Base-by-base conservation (phyloP, 2,797 vertebrate genomes). In the Lutjanus campechanus region DNA sequence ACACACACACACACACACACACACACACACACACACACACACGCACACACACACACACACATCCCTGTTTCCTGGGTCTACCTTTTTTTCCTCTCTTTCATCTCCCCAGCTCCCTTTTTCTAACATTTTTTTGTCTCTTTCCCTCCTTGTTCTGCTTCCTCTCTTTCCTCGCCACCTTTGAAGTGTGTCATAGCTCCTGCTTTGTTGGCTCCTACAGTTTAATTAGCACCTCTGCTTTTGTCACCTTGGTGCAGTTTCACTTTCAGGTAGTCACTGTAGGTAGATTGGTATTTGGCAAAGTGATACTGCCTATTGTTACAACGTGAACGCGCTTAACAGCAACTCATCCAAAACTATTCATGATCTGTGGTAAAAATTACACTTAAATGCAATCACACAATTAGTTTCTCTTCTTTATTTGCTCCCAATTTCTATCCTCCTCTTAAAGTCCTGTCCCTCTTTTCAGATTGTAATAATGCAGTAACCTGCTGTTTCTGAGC, bases 141-240 rank as follows among this genome's bases (percentile, higher is more conserved):
- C 66, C 49, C 36, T 78, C 64, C 61, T 51, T 77, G 41, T 62
- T 70, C 65, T n/a, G 2, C 60, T 81, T 76, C 40, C 47, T 77
- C 22, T 62, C 63, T 73, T 76, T 7, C 41, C 49, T 77, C 59
- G 9, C 46, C 78, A 65, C 58, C 78, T 89, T 85, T 90, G 76
- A 89, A 81, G 84, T 70, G 66, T 79, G 72, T 78, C 82, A 81
- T 19, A 69, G 77, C 69, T 69, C 77, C 67, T 79, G 85, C 82
- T 88, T 87, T 72, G 29, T 73, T 54, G 74, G 56, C 49, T 61
- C 54, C 73, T 50, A 53, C 29, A 79, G 73, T 92, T 92, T 87
- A 90, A 93, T 94, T 93, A 93, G 85, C 88, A 85, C 81, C 72
- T 85, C 70, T 70, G 77, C 54, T 78, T 85, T 83, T 88, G 68